phyloP scores from a whole-genome alignment of 2,113 vertebrate species.

The Cebus imitator region DNA sequence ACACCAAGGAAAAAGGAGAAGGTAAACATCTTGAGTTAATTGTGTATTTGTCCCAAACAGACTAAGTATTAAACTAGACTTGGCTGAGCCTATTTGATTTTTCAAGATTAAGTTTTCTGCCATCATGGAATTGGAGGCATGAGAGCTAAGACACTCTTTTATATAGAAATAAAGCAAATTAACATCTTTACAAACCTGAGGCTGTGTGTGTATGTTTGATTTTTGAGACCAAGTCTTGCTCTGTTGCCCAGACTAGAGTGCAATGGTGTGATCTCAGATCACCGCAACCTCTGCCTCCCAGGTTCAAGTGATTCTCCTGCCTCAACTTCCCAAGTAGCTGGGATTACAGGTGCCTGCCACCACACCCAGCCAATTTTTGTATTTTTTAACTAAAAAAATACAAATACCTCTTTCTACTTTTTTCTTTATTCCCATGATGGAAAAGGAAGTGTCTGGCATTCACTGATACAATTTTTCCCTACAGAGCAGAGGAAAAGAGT shows the following conservation, averaged over 20 bases:
- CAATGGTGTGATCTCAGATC: too few relatives aligned
- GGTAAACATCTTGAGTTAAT: not conserved
- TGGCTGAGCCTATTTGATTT: not conserved
- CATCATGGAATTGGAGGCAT: not conserved
- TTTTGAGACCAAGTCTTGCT: too few relatives aligned
- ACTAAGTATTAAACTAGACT: not conserved
- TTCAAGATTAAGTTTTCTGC: not conserved
- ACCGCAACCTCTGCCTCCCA: too few relatives aligned
- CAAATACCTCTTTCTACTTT: not conserved
- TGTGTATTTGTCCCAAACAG: not conserved
- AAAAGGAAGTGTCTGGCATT: not conserved
- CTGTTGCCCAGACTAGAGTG: too few relatives aligned
- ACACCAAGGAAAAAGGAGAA: not conserved
- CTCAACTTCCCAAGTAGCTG: too few relatives aligned
- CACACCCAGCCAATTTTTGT: too few relatives aligned
- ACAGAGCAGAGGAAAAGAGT: not conserved
- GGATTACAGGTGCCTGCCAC: too few relatives aligned
- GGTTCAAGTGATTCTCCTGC: too few relatives aligned
- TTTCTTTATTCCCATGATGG: constrained; percentile 2
- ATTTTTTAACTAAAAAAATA: too few relatives aligned
- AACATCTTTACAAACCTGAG: not conserved
- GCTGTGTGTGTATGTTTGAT: too few relatives aligned
- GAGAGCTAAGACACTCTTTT: not conserved
- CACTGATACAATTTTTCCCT: not conserved
- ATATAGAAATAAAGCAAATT: not conserved